Conservation (phyloP, 2,888 invertebrate genomes). For the Pyralis farinalis region DNA sequence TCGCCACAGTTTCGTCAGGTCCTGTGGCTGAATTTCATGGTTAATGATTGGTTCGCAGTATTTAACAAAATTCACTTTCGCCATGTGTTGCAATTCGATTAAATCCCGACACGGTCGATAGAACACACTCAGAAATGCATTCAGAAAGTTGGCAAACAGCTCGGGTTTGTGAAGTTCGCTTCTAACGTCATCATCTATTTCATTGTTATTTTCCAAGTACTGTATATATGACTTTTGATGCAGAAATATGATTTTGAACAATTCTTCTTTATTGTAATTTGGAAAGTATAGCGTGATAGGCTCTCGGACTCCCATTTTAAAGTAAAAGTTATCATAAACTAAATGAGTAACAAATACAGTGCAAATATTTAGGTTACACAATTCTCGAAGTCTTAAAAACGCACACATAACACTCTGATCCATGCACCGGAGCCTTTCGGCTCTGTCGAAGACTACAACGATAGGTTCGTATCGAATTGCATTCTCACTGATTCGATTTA, state of each 20-base stretch:
- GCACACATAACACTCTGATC: conserved; percentile 87
- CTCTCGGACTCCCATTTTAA: conserved; percentile 85
- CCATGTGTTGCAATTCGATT: conserved; percentile 90
- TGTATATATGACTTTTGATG: conserved; percentile 53
- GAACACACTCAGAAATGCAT: conserved; percentile 91
- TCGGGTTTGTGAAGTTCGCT: conserved; percentile 62
- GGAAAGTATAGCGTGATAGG: conserved; percentile 88
- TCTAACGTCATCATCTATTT: conserved; percentile 41
- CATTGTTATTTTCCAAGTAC: conserved; percentile 44
- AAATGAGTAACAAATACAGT: conserved; percentile 89
- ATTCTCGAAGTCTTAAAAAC: conserved; percentile 87
- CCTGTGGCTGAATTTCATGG: conserved; percentile 82
- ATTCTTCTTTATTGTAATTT: conserved; percentile 89
- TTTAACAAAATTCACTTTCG: conserved; percentile 86
- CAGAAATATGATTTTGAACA: conserved; percentile 68
- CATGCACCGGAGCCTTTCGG: conserved; percentile 88
- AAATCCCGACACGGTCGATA: conserved; percentile 92
- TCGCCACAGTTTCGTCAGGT: conserved; percentile 88
- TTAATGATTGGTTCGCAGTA: conserved; percentile 90
- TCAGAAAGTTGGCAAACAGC: conserved; percentile 90
- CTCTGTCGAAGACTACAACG: conserved; percentile 89
- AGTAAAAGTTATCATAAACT: conserved; percentile 89
- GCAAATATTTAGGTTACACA: conserved; percentile 86
- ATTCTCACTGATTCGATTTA: conserved; percentile 54
- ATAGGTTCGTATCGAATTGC: conserved; percentile 60